Conservation (phyloP, 2,113 vertebrate species). For the Phalacrocorax aristotelis region DNA sequence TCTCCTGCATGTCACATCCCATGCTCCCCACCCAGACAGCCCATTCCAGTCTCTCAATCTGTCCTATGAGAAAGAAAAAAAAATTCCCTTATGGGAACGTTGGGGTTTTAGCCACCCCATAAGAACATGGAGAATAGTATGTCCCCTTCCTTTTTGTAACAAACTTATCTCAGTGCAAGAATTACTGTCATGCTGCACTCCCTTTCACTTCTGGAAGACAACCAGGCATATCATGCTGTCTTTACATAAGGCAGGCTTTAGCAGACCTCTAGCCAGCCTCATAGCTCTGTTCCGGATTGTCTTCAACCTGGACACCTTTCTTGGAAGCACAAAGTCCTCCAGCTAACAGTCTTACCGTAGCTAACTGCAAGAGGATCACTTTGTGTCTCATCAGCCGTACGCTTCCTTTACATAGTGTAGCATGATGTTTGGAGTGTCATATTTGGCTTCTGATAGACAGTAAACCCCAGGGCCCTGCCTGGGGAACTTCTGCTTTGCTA, state of each 20-base stretch:
- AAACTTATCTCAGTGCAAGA: background rate
- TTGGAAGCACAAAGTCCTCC: background rate
- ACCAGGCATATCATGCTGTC: too few relatives aligned
- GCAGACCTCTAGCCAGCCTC: background rate
- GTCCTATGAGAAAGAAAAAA: background rate
- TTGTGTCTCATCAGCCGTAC: background rate
- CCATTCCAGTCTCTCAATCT: background rate
- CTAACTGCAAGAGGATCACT: background rate
- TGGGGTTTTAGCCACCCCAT: background rate
- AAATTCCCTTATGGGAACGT: background rate
- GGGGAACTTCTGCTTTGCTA: background rate
- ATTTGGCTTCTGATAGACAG: background rate
- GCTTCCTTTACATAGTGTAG: background rate
- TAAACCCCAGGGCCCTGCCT: background rate
- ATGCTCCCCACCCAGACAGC: background rate
- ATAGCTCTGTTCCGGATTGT: background rate
- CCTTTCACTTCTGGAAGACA: background rate
- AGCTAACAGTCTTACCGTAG: background rate
- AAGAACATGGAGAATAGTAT: background rate
- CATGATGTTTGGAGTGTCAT: background rate
- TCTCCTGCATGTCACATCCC: background rate
- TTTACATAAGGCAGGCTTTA: background rate
- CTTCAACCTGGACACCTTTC: background rate
- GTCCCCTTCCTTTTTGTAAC: background rate
- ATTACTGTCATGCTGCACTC: background rate